These are phyloP conservation scores for Ctenomys sociabilis DNA, from an alignment of 2,113 vertebrate genomes.

Conservation along the genomic window DNA sequence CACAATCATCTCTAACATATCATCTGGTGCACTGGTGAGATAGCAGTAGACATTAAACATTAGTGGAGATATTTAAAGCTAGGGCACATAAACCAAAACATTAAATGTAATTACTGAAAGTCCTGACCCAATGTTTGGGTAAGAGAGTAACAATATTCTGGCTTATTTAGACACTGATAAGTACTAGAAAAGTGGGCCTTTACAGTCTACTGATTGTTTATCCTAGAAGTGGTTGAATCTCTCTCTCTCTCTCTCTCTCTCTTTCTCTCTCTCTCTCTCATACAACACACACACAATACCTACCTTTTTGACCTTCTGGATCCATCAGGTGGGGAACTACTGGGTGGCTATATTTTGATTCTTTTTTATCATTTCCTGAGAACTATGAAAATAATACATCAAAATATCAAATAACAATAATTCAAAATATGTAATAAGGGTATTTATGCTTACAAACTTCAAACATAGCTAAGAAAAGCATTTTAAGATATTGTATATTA, in stretches of 20 bases:
- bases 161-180: constrained; percentile 2
- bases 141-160: background rate
- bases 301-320: constrained; percentile 81
- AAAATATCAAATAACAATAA: constrained; percentile 64
- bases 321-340: constrained; percentile 60
- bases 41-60: background rate
- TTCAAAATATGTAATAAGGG: constrained; percentile 3
- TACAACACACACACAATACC: constrained; percentile 51
- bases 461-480: constrained; percentile 31
- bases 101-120: constrained; percentile 12
- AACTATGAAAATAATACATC: constrained; percentile 66
- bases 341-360: constrained; percentile 35
- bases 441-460: background rate
- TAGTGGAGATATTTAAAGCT: background rate
- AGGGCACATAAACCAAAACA: constrained; percentile 40
- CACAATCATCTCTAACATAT: constrained; percentile 2
- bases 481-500: constrained; percentile 11
- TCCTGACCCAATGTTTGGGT: background rate
- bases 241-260: too few relatives aligned
- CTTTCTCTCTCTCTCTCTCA: too few relatives aligned
- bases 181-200: background rate
- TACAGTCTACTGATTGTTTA: background rate
- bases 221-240: constrained; percentile 14
- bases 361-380: constrained; percentile 78
- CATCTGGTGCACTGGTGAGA: background rate